These are phyloP conservation scores for Drosophila busckii DNA, from an alignment of 1,140 invertebrate genomes.

Conservation along the genomic window DNA sequence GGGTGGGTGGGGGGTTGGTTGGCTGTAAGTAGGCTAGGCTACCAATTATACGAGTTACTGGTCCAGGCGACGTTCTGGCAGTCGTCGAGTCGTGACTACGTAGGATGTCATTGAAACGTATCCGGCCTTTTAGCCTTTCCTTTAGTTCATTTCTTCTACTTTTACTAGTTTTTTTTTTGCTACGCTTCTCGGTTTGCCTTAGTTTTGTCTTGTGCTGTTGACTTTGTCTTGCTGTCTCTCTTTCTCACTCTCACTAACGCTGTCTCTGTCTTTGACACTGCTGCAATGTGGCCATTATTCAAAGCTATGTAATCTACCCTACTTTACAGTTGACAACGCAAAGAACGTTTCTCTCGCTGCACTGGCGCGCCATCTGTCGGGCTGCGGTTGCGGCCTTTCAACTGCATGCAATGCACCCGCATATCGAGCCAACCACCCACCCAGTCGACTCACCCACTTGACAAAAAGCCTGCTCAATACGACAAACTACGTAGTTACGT, in stretches of 20 bases:
- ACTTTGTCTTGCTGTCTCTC: not conserved
- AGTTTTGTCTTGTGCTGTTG: not conserved
- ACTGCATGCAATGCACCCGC: slow-evolving; percentile 17
- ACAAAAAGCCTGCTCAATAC: no score
- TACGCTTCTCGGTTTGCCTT: not conserved
- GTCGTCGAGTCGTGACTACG: slow-evolving; percentile 9
- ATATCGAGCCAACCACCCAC: not conserved
- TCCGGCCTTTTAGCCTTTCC: slow-evolving; percentile 28
- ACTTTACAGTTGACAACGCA: slow-evolving; percentile 69
- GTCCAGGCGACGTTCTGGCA: slow-evolving; percentile 35
- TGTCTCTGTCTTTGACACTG: no score
- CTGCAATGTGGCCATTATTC: slow-evolving; percentile 22
- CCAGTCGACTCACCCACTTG: not conserved
- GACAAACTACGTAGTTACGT: no score
- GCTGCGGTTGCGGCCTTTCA: slow-evolving; percentile 48
- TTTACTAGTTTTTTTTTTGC: slow-evolving; percentile 18
- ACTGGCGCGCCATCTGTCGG: slow-evolving; percentile 35
- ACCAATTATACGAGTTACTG: slow-evolving; percentile 69
- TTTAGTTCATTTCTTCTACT: slow-evolving; percentile 4
- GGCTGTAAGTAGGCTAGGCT: slow-evolving; percentile 7
- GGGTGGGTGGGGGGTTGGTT: not conserved
- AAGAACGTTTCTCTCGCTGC: slow-evolving; percentile 21
- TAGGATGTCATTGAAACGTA: slow-evolving; percentile 52
- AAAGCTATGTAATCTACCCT: slow-evolving; percentile 71
- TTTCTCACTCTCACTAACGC: no score